A percentile compares a stretch with the other conserved stretches of the same genome.
Conservation (phyloP, 2,888 invertebrate species). For the Tenthredo notha region DNA sequence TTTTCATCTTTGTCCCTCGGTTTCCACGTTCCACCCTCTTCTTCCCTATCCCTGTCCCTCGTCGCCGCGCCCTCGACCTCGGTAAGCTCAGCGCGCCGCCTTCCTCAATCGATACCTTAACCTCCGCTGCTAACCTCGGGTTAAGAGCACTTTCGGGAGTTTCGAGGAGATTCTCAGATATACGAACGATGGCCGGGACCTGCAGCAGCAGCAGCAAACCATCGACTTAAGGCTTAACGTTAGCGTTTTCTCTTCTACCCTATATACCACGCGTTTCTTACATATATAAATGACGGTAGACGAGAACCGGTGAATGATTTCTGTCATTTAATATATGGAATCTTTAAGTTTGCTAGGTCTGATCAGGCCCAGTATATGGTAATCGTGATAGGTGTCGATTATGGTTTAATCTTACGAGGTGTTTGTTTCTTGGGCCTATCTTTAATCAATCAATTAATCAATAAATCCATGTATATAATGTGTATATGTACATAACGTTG, state of each 20-base stretch:
- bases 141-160: constrained; percentile 51
- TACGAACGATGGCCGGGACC: neutral
- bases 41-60: neutral
- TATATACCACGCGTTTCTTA: too few relatives aligned
- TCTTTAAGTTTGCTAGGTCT: too few relatives aligned
- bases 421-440: too few relatives aligned
- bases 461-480: too few relatives aligned
- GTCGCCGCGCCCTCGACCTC: neutral
- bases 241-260: neutral
- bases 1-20: constrained; percentile 26
- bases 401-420: neutral
- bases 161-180: constrained; percentile 31
- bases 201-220: neutral
- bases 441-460: neutral
- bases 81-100: constrained; percentile 14
- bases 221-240: neutral
- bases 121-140: constrained; percentile 46
- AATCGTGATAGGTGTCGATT: neutral
- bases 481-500: too few relatives aligned
- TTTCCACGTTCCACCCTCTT: neutral
- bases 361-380: neutral
- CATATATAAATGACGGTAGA: too few relatives aligned
- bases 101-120: constrained; percentile 50
- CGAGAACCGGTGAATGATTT: too few relatives aligned
- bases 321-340: too few relatives aligned